Evolutionary conservation across 2,888 invertebrate species (phyloP).

Genomic region (Acrobasis consociella): DNA sequence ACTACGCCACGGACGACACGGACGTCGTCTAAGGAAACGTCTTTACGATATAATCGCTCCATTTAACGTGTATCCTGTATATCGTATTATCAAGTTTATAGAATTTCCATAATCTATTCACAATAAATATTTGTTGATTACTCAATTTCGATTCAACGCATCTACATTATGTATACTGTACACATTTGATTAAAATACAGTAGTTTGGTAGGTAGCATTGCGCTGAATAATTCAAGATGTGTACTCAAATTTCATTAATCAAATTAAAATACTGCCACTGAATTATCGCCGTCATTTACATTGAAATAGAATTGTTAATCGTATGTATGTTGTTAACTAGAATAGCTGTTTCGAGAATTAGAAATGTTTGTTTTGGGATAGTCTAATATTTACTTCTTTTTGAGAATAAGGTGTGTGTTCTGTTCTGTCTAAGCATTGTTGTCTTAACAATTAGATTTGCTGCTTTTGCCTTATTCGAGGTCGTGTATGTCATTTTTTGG

Average conservation of each 20-base stretch:
- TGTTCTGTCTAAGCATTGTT: constrained; percentile 7
- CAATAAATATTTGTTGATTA: constrained; percentile 5
- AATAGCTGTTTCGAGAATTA: neutral
- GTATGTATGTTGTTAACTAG: neutral
- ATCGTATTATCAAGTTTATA: neutral
- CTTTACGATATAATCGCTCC: too few relatives aligned
- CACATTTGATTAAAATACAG: constrained; percentile 40
- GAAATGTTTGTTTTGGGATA: neutral
- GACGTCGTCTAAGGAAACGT: too few relatives aligned
- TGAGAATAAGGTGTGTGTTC: neutral
- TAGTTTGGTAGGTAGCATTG: constrained; percentile 57
- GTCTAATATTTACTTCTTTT: constrained; percentile 8
- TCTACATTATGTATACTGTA: neutral
- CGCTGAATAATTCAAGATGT: constrained; percentile 31
- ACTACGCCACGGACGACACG: too few relatives aligned
- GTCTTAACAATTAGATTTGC: neutral
- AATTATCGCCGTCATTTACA: neutral
- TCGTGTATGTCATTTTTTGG: neutral
- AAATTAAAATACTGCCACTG: constrained; percentile 23
- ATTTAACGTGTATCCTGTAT: too few relatives aligned
- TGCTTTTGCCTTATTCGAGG: neutral
- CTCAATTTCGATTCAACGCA: neutral
- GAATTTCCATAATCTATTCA: neutral
- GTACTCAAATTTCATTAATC: constrained; percentile 3
- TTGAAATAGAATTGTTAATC: neutral